Conservation (phyloP, 2,888 invertebrate species). For the Plusia festucae region DNA sequence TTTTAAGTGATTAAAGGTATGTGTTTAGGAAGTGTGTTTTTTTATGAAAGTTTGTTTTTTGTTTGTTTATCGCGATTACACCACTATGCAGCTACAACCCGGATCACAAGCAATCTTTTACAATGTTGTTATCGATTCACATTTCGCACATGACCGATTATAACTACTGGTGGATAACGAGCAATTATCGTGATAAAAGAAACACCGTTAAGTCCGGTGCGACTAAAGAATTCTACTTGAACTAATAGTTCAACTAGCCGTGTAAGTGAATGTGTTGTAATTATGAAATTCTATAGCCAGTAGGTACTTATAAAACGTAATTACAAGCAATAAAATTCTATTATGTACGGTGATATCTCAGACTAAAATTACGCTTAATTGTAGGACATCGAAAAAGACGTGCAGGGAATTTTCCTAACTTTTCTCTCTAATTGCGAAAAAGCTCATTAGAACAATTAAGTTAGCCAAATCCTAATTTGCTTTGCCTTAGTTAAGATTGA, state of each 20-base stretch:
- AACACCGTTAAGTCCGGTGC: conserved; percentile 26
- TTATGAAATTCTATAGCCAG: conserved; percentile 31
- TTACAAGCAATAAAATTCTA: conserved; percentile 45
- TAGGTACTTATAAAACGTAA: conserved; percentile 38
- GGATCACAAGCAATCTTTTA: conserved; percentile 12
- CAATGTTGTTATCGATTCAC: conserved; percentile 21
- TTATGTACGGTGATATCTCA: conserved; percentile 38
- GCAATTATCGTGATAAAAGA: conserved; percentile 19
- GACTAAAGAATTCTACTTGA: conserved; percentile 29
- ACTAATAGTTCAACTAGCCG: conserved; percentile 39
- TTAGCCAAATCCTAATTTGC: conserved; percentile 53
- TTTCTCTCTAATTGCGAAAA: conserved; percentile 49
- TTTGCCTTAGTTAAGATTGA: conserved; percentile 52
- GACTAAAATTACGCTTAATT: conserved; percentile 52
- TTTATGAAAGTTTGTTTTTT: no score
- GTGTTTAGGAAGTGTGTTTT: no score
- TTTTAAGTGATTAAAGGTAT: no score
- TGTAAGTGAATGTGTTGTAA: conserved; percentile 21
- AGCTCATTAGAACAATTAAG: conserved; percentile 57
- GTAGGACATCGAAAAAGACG: conserved; percentile 37
- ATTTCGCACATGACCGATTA: conserved; percentile 26
- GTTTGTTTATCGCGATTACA: no score
- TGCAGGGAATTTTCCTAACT: conserved; percentile 44
- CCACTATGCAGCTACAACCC: not conserved
- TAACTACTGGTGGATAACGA: conserved; percentile 20